A percentile compares a stretch with the other conserved stretches of the same genome.
phyloP scores from a whole-genome alignment of 2,113 vertebrate genomes.

The Saccopteryx bilineata region DNA sequence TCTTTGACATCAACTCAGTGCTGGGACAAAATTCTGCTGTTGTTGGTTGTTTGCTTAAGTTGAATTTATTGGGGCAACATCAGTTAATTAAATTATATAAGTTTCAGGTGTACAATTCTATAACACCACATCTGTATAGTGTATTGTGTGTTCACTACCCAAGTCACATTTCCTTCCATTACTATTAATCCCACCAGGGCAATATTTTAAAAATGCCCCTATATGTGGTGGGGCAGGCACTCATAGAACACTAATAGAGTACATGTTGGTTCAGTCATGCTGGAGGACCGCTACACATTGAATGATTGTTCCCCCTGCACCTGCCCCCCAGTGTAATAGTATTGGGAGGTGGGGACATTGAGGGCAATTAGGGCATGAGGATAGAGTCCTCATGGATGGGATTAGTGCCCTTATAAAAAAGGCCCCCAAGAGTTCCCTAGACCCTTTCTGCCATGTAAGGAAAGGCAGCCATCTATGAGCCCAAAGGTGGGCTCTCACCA shows the following conservation, averaged over 20 bases:
- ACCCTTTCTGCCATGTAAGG: neutral
- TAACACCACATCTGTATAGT: neutral
- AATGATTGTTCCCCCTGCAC: neutral
- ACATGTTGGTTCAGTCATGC: neutral
- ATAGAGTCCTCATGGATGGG: neutral
- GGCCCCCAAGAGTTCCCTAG: neutral
- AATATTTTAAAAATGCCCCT: slow-evolving; percentile 6
- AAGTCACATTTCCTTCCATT: neutral
- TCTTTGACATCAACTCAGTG: neutral
- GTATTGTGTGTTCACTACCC: neutral
- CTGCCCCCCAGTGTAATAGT: neutral
- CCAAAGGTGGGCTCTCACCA: neutral
- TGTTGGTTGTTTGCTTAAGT: neutral
- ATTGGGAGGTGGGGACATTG: neutral
- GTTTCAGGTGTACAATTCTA: neutral
- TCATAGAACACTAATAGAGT: neutral
- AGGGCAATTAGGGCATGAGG: neutral
- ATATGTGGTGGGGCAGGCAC: neutral
- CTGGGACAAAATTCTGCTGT: neutral
- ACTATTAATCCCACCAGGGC: neutral
- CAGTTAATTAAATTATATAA: neutral
- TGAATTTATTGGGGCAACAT: neutral
- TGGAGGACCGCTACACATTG: neutral
- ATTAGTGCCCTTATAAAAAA: neutral
- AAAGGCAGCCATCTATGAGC: neutral